Conservation (phyloP, 2,888 invertebrate species). For the Tubulanus polymorphus region DNA sequence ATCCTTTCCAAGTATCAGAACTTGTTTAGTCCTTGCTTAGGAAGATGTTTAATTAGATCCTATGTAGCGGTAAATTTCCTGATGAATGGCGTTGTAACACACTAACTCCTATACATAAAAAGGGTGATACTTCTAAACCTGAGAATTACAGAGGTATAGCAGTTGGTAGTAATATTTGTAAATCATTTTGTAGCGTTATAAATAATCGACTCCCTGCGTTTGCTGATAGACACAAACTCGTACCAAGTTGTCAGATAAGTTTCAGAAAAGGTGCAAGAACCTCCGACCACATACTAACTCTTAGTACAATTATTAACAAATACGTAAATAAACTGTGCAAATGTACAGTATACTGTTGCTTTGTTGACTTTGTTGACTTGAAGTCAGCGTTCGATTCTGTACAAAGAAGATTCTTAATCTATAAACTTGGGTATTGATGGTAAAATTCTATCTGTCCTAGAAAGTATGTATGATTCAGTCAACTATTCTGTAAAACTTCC, state of each 20-base stretch:
- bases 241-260: neutral
- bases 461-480: neutral
- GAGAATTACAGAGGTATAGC: neutral
- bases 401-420: neutral
- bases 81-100: neutral
- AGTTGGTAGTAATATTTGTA: neutral
- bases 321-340: too few relatives aligned
- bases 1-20: too few relatives aligned
- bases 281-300: neutral
- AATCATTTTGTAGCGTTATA: neutral
- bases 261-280: neutral
- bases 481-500: neutral
- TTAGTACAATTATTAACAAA: neutral
- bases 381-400: neutral
- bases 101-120: neutral
- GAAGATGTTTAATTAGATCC: neutral
- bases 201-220: neutral
- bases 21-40: too few relatives aligned
- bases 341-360: too few relatives aligned
- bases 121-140: neutral
- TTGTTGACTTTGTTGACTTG: neutral
- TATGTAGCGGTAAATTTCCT: neutral
- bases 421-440: neutral
- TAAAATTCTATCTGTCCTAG: neutral
- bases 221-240: neutral